Evolutionary conservation across 1,140 invertebrate genomes (phyloP).

Genomic region (Bicyclus anynana): DNA sequence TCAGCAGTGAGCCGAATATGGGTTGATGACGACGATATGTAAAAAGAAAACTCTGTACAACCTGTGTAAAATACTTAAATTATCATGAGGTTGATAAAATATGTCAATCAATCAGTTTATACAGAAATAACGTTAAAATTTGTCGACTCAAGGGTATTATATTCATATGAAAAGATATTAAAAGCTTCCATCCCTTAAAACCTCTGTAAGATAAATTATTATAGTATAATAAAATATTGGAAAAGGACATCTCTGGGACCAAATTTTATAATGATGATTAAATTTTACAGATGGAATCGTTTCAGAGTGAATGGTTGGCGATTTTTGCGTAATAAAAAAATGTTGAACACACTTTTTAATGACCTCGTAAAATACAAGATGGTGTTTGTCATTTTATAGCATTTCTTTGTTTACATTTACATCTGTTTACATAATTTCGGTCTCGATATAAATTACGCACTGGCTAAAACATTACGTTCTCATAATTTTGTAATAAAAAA

Average conservation of each 20-base stretch:
- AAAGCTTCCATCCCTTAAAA: neutral
- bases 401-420: neutral
- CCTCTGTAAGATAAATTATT: neutral
- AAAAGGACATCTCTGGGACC: neutral
- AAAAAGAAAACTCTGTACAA: too few species aligned
- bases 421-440: neutral
- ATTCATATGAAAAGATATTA: neutral
- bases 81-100: too few species aligned
- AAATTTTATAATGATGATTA: constrained; percentile 21
- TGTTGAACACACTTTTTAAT: constrained; percentile 9
- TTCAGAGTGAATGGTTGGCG: constrained; percentile 10
- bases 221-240: neutral
- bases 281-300: constrained; percentile 21
- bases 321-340: constrained; percentile 12
- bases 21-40: too few species aligned
- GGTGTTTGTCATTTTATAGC: neutral
- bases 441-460: neutral
- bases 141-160: too few species aligned
- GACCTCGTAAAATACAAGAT: neutral
- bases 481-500: too few species aligned
- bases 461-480: neutral
- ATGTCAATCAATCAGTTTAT: too few species aligned
- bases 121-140: too few species aligned
- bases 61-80: too few species aligned
- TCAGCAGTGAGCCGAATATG: too few species aligned